Evolutionary conservation across 2,113 vertebrate species (phyloP).

Genomic region (Benthochromis sp.): DNA sequence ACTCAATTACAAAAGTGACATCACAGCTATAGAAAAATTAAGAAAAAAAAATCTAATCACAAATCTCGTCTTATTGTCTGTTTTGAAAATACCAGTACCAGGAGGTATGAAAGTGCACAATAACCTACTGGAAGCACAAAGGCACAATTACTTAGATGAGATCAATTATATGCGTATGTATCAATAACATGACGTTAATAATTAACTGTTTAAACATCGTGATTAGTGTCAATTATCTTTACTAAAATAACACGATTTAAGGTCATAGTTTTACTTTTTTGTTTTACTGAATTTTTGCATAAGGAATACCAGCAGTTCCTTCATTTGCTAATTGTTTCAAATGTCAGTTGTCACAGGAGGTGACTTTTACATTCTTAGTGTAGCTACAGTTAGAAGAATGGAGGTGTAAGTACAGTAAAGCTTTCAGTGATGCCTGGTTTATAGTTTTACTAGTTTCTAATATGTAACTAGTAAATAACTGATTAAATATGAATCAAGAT

Average conservation of each 20-base stretch:
- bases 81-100: background rate
- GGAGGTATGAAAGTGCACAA: background rate
- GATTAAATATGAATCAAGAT: background rate
- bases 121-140: background rate
- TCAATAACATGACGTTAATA: background rate
- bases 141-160: background rate
- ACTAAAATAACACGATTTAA: background rate
- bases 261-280: background rate
- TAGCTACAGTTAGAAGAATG: background rate
- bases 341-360: background rate
- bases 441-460: background rate
- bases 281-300: background rate
- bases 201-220: background rate
- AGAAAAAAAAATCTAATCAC: background rate
- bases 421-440: background rate
- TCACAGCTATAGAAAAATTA: background rate
- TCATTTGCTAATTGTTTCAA: background rate
- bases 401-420: background rate
- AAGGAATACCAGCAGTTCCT: background rate
- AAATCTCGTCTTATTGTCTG: background rate
- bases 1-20: background rate
- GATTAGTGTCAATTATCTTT: background rate
- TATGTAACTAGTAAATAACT: background rate
- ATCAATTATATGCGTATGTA: background rate
- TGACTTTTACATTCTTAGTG: background rate